A percentile compares a stretch with the other conserved stretches of the same genome.
phyloP scores from a whole-genome alignment of 2,888 invertebrate species.

The Charanyca ferruginea region DNA sequence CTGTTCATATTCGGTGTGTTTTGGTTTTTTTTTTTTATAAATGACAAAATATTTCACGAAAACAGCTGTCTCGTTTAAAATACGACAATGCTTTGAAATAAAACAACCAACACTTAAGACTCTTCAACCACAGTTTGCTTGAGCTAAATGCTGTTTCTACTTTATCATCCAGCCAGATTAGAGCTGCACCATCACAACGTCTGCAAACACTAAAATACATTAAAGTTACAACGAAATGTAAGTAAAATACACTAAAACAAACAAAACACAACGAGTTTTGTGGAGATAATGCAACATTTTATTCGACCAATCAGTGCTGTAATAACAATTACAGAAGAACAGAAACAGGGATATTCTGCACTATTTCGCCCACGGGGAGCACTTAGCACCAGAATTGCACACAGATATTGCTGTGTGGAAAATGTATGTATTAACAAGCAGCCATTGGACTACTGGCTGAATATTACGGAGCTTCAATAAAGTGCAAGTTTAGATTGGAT shows the following conservation, averaged over 20 bases:
- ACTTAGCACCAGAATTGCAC: constrained; percentile 46
- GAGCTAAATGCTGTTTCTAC: constrained; percentile 3
- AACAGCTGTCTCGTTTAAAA: neutral
- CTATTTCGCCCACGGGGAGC: constrained; percentile 46
- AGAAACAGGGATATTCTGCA: constrained; percentile 40
- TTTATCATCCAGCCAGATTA: constrained; percentile 28
- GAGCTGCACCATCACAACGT: neutral
- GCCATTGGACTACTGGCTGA: constrained; percentile 20
- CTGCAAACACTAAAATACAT: constrained; percentile 14
- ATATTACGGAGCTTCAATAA: constrained; percentile 17
- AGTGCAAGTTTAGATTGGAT: neutral
- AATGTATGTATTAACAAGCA: constrained; percentile 53
- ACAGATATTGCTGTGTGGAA: constrained; percentile 59
- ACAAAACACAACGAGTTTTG: constrained; percentile 8
- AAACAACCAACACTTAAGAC: neutral
- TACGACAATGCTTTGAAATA: constrained; percentile 9
- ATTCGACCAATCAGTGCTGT: constrained; percentile 48
- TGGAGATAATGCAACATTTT: constrained; percentile 31
- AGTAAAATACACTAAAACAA: constrained; percentile 30
- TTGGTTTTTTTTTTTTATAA: neutral
- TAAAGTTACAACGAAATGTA: constrained; percentile 15
- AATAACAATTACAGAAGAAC: constrained; percentile 53
- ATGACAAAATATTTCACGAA: neutral
- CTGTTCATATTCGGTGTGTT: neutral
- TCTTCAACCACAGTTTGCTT: neutral